Percentiles rank a stretch among this genome's conserved stretches.
Evolutionary conservation across 2,797 vertebrate genomes (phyloP).

Genomic region (Phyllotis vaccarum): DNA sequence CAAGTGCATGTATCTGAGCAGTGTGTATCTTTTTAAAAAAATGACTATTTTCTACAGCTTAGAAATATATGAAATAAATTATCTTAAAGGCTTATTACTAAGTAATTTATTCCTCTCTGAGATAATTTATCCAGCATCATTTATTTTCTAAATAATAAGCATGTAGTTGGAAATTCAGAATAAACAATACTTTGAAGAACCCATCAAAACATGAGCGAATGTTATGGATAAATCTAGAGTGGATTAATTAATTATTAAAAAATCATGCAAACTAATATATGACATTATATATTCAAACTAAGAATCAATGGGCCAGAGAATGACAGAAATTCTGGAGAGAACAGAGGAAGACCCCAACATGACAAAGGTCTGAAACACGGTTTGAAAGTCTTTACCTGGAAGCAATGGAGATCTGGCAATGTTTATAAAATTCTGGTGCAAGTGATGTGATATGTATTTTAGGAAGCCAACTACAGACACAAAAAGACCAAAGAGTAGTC

Average conservation of each 20-base stretch:
- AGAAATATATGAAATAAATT: background rate
- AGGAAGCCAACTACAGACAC: background rate
- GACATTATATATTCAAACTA: background rate
- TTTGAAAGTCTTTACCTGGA: background rate
- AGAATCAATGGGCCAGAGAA: background rate
- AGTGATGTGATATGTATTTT: background rate
- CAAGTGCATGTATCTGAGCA: background rate
- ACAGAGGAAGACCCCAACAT: background rate
- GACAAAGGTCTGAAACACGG: background rate
- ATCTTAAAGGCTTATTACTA: background rate
- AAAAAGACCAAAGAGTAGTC: background rate
- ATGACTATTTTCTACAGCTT: background rate
- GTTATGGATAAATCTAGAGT: background rate
- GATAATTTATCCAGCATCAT: background rate
- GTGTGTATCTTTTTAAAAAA: background rate
- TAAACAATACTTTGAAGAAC: background rate
- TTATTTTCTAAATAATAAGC: slow-evolving; percentile 45
- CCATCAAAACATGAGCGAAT: background rate
- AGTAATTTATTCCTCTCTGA: background rate
- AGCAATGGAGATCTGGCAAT: background rate
- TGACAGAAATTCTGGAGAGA: background rate
- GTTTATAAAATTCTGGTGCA: background rate
- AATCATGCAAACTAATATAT: background rate
- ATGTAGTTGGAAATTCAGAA: background rate
- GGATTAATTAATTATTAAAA: background rate